Base-by-base conservation (phyloP, 2,888 invertebrate genomes). In the Isotomurus palustris region DNA sequence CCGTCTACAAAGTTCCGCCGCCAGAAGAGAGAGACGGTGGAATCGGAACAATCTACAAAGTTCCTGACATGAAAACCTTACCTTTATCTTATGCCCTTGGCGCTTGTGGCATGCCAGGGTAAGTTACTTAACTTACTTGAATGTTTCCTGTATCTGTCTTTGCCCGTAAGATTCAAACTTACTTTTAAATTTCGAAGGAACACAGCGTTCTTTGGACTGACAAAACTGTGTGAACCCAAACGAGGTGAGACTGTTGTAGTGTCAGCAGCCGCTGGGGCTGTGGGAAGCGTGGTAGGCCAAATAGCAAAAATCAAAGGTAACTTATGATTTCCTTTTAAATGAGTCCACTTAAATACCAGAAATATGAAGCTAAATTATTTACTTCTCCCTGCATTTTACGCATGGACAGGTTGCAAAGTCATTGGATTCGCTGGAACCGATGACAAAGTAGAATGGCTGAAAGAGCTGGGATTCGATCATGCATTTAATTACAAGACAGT, bases 271-370 rank as follows among this genome's bases (percentile, higher is more conserved):
- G 88, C 85, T 22, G 88, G 88, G 19, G 88, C 87, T 35, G 87
- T 88, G 14, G 89, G 88, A 5, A 83, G 82, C 58, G 79, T 84
- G 48, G 88, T 87, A 25, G 88, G 88, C 2, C 88, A 88, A 78
- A 85, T 89, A 62, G 88, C 83, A 1, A 88, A 87, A 76, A 80
- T 84, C 48, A 79, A 84, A 74, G 49, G 49, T 49, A 19, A n/a
- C 19, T n/a, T 22, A 22, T 19, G 24, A 6, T 22, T 24, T 5
- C 6, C 24, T 22, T 22, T 40, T 12, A 8, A 14, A 17, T 40
- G 17, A 40, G 6, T 40, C 6, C 17, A 40, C 6, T 6, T 40
- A 40, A 19, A 40, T n/a, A 8, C 10, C 6, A 40, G 17, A 8
- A 10, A 12, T 40, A 40, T 40, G 17, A 40, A 40, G 6, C 40